These are phyloP conservation scores for Xenentodon cancila DNA, from an alignment of 2,797 vertebrate genomes.

Conservation along the genomic window DNA sequence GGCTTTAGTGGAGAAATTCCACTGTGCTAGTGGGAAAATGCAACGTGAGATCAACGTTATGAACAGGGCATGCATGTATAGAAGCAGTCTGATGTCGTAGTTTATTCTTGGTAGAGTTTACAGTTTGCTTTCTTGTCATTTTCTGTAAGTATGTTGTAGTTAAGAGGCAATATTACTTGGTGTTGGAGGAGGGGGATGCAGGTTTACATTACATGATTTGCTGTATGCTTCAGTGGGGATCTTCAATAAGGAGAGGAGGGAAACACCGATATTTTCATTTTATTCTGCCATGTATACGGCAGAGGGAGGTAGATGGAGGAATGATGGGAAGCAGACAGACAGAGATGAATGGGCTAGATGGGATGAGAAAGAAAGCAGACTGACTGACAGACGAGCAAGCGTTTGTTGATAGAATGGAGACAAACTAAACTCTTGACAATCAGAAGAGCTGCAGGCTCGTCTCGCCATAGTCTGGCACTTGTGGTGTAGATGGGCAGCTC, in stretches of 20 bases:
- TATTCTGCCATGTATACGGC: conserved; percentile 43
- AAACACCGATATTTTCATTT: conserved; percentile 66
- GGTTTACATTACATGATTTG: conserved; percentile 65
- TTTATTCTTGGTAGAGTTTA: neutral
- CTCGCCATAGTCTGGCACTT: conserved; percentile 21
- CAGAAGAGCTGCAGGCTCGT: conserved; percentile 42
- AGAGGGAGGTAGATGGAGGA: conserved; percentile 13
- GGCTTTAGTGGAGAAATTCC: conserved; percentile 70
- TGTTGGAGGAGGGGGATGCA: conserved; percentile 7
- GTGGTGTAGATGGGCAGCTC: conserved; percentile 60
- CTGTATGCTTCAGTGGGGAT: conserved; percentile 58
- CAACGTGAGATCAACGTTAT: neutral
- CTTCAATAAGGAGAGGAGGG: conserved; percentile 38
- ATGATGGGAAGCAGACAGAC: conserved; percentile 16
- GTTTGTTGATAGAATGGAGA: conserved; percentile 40
- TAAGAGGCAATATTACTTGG: neutral
- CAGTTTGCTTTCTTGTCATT: conserved; percentile 8
- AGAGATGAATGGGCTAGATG: conserved; percentile 27
- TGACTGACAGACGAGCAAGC: conserved; percentile 66
- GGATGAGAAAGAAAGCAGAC: conserved; percentile 27
- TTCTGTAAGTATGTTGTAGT: neutral
- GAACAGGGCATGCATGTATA: neutral
- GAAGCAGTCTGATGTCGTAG: conserved; percentile 5
- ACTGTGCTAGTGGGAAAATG: conserved; percentile 37
- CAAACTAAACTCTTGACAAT: conserved; percentile 47